Conservation (phyloP, 2,113 vertebrate species). For the Sisor rabdophorus region DNA sequence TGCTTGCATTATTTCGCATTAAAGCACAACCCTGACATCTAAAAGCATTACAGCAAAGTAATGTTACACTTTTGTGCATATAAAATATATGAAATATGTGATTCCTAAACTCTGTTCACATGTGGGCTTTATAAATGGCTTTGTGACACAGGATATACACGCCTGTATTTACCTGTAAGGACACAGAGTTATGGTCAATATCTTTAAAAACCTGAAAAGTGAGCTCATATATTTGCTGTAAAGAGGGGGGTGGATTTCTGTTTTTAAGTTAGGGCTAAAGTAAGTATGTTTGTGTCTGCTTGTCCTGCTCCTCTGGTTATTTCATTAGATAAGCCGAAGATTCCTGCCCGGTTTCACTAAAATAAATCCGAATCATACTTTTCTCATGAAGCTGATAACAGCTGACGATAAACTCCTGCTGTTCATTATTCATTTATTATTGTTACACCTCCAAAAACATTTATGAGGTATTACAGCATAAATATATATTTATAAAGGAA, state of each 20-base stretch:
- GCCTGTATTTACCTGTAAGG: background rate
- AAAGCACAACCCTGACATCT: background rate
- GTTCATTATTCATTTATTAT: conserved; percentile 3
- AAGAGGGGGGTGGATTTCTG: background rate
- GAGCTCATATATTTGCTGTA: background rate
- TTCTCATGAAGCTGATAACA: conserved; percentile 41
- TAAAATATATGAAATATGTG: background rate
- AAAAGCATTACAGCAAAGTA: background rate
- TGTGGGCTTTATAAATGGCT: background rate
- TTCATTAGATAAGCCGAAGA: conserved; percentile 18
- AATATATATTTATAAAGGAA: too few species aligned
- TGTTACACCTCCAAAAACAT: too few species aligned
- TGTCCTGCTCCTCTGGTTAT: background rate
- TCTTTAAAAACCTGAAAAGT: background rate
- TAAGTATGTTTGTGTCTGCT: background rate
- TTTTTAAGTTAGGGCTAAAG: background rate
- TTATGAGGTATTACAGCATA: too few species aligned
- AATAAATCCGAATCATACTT: conserved; percentile 54
- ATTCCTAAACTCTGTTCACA: background rate
- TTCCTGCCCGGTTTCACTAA: conserved; percentile 30
- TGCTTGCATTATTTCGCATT: background rate
- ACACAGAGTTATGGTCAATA: background rate
- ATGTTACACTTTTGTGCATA: background rate
- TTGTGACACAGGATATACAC: background rate
- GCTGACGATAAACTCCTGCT: conserved; percentile 44